A percentile compares a stretch with the other conserved stretches of the same genome.
Conservation (phyloP, 1,140 invertebrate genomes). For the Caenorhabditis inopinata region DNA sequence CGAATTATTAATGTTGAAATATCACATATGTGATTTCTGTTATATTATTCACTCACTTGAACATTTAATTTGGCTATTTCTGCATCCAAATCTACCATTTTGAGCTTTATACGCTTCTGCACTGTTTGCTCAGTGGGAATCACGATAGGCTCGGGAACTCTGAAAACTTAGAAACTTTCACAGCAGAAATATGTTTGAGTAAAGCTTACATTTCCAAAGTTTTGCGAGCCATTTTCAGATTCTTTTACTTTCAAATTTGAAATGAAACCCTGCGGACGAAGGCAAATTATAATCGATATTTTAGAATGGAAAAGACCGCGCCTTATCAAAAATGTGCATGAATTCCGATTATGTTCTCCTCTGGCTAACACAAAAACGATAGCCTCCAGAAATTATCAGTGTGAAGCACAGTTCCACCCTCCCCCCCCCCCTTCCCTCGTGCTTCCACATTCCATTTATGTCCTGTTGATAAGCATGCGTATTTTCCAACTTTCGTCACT, state of each 20-base stretch:
- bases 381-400: neutral
- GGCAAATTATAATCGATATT: neutral
- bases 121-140: neutral
- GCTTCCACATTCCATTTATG: neutral
- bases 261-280: conserved; percentile 4
- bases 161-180: neutral
- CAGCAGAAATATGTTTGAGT: no score
- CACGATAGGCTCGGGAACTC: neutral
- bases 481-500: conserved; percentile 19
- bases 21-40: conserved; percentile 14
- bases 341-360: conserved; percentile 20
- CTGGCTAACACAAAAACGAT: neutral
- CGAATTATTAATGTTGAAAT: neutral
- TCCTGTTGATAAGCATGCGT: neutral
- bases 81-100: conserved; percentile 30
- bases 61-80: conserved; percentile 36
- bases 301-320: neutral
- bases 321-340: conserved; percentile 10
- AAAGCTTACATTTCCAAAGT: neutral
- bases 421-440: no score
- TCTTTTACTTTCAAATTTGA: neutral
- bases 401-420: no score
- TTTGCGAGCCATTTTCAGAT: neutral
- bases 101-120: conserved; percentile 17
- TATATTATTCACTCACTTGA: neutral